Base-by-base conservation (phyloP, 2,113 vertebrate genomes). In the Poeciliopsis prolifica region DNA sequence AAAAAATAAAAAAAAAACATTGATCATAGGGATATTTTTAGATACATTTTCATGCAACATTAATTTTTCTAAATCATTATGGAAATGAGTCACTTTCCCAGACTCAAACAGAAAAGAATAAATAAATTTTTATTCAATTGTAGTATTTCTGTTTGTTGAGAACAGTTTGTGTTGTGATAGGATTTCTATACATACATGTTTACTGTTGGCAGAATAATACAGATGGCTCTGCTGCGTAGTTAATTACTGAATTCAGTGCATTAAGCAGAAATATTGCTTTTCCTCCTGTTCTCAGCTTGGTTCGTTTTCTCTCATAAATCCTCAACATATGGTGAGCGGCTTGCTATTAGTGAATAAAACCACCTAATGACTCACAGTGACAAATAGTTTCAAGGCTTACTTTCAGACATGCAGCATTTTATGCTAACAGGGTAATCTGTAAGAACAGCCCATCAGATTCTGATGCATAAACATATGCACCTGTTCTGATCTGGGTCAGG, bases 381-480 rank as follows among this genome's bases (percentile, higher is more conserved):
- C 12, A 30, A 63, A 62, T 63, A 73, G 51, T 66, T 44, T 14
- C 33, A 4, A 14, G 11, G 3, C 10, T 74, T 58, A 22, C 15
- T 72, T 61, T 5, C 28, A 48, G 68, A 75, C 37, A 26, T 70
- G 33, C 37, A 24, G 22, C 61, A 26, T 44, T 77, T 29, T 14
- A 62, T 77, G 58, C 66, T 80, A 74, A 29, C 37, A 60, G 19
- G 19, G 24, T 58, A 28, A 58, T 69, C 63, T 77, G 22, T 17
- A 70, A 13, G 19, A 24, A 13, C 24, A 76, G 54, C 61, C 19
- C 37, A 42, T 77, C 65, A 68, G 54, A 74, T 75, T 75, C 67
- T 35, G 74, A 81, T 62, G 68, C 74, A 70, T 85, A 76, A 60
- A 76, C 14, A 19, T 54, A n/a, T 65, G 40, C 64, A 61, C 70